Evolutionary conservation across 2,797 vertebrate species (phyloP).

Genomic region (Macroramphosus scolopax): DNA sequence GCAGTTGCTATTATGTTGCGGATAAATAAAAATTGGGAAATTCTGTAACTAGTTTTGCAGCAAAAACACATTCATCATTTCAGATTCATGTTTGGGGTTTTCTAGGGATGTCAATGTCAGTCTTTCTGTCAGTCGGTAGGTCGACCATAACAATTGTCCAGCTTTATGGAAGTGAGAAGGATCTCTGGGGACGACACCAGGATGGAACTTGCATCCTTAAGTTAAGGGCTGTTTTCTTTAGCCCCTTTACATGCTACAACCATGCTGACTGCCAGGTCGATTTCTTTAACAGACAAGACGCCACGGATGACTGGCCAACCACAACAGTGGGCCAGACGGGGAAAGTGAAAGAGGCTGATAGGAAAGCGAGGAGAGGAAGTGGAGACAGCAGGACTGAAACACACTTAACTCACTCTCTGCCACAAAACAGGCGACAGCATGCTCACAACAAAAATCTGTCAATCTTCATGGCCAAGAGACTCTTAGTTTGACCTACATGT

Average conservation of each 20-base stretch:
- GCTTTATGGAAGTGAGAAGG: too few species aligned
- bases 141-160: too few species aligned
- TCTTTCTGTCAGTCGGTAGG: too few species aligned
- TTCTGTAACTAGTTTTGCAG: too few species aligned
- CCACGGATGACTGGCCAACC: conserved; percentile 8
- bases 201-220: background rate
- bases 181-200: too few species aligned
- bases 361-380: conserved; percentile 4
- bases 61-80: too few species aligned
- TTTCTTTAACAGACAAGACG: conserved; percentile 11
- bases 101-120: too few species aligned
- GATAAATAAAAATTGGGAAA: too few species aligned
- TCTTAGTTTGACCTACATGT: conserved; percentile 22
- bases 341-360: conserved; percentile 1
- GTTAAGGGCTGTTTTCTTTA: conserved; percentile 1
- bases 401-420: background rate
- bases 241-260: background rate
- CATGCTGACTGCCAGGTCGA: conserved; percentile 8
- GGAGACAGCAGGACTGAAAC: conserved; percentile 13
- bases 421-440: conserved; percentile 2
- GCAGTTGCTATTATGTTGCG: too few species aligned
- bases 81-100: too few species aligned
- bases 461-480: too few species aligned
- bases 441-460: too few species aligned
- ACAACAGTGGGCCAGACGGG: conserved; percentile 9